A percentile compares a stretch with the other conserved stretches of the same genome.
Evolutionary conservation across 2,797 vertebrate genomes (phyloP).

Genomic region (Taenioides sp.): DNA sequence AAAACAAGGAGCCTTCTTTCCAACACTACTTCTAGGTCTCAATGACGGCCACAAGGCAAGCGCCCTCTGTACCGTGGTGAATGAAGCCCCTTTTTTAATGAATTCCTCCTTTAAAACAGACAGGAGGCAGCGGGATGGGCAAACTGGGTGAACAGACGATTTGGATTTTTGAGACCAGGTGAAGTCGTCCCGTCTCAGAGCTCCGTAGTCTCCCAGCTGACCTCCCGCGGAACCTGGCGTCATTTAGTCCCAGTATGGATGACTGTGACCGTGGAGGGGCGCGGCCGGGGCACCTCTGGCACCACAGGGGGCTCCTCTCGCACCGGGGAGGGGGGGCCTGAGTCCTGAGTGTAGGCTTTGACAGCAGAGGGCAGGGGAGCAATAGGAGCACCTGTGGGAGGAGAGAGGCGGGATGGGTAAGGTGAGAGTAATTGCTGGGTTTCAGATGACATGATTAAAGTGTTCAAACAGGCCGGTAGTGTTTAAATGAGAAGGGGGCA

Average conservation of each 20-base stretch:
- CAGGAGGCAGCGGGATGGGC: conserved; percentile 63
- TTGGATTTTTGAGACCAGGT: conserved; percentile 45
- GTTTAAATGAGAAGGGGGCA: background rate
- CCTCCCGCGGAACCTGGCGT: conserved; percentile 77
- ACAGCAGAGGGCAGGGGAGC: conserved; percentile 47
- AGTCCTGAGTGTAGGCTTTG: conserved; percentile 53
- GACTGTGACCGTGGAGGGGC: conserved; percentile 79
- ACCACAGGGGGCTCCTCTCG: conserved; percentile 48
- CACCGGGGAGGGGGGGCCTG: conserved; percentile 28
- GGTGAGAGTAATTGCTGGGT: background rate
- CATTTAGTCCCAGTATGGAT: conserved; percentile 83
- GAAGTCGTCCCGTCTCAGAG: conserved; percentile 57
- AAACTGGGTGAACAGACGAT: conserved; percentile 53
- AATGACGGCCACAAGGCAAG: conserved; percentile 35
- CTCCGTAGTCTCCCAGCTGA: conserved; percentile 75
- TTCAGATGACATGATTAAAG: background rate
- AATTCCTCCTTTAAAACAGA: conserved; percentile 57
- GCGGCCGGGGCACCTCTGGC: conserved; percentile 51
- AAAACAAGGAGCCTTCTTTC: conserved; percentile 29
- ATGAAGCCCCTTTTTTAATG: conserved; percentile 58
- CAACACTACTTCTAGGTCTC: conserved; percentile 44
- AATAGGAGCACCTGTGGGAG: conserved; percentile 56
- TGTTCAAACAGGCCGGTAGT: background rate
- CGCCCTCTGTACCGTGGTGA: conserved; percentile 41
- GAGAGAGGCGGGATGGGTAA: background rate